Conservation (phyloP, 2,113 vertebrate genomes). For the Serilophus lunatus region DNA sequence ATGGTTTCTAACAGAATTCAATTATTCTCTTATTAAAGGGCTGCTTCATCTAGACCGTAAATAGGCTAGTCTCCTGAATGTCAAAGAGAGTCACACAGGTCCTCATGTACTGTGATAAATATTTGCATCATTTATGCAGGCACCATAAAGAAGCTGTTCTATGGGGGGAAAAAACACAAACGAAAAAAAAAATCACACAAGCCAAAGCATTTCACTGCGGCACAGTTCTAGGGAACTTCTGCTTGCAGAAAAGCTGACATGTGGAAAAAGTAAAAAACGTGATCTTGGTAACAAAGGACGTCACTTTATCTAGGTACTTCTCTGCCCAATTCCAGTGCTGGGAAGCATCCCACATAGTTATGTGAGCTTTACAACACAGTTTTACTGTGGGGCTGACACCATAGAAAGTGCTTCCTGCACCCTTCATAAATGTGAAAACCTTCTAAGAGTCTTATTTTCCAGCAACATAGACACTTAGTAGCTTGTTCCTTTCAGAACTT, state of each 20-base stretch:
- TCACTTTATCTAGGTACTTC: neutral
- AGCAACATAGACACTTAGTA: neutral
- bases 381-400: neutral
- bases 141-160: neutral
- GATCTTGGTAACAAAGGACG: neutral
- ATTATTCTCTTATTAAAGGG: neutral
- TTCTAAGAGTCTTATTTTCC: neutral
- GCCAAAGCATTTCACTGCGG: neutral
- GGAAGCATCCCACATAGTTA: neutral
- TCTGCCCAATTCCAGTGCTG: neutral
- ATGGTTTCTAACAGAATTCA: neutral
- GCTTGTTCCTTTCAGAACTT: neutral
- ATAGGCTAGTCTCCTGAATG: neutral
- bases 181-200: neutral
- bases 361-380: neutral
- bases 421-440: neutral
- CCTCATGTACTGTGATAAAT: neutral
- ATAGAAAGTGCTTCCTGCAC: neutral
- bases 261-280: neutral
- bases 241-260: neutral
- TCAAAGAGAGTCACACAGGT: neutral
- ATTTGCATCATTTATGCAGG: neutral
- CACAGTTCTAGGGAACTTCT: neutral
- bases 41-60: neutral
- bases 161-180: neutral